Percentiles rank a stretch among this genome's conserved stretches.
These are phyloP conservation scores for Blastobasis adustella DNA, from an alignment of 2,888 invertebrate genomes.

Conservation along the genomic window DNA sequence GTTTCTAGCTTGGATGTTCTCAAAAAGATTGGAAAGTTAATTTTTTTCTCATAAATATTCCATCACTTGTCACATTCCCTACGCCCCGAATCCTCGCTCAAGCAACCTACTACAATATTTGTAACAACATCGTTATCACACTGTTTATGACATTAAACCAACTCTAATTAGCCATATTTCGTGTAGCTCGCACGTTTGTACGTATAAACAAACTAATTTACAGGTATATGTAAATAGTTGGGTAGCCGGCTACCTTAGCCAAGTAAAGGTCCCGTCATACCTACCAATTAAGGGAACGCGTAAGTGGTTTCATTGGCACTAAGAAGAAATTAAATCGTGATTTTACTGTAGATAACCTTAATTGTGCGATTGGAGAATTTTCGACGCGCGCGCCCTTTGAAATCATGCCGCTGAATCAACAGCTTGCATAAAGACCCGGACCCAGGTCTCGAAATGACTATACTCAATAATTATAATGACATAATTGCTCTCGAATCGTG, in stretches of 20 bases:
- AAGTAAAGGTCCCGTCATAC: constrained; percentile 18
- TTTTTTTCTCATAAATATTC: too few relatives aligned
- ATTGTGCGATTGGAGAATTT: constrained; percentile 42
- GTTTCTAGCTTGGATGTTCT: too few relatives aligned
- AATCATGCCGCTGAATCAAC: too few relatives aligned
- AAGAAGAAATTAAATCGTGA: constrained; percentile 53
- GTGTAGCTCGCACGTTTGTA: constrained; percentile 30
- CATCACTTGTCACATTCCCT: too few relatives aligned
- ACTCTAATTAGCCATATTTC: constrained; percentile 30
- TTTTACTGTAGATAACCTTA: constrained; percentile 59
- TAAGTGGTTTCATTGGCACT: constrained; percentile 49
- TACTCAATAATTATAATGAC: constrained; percentile 35
- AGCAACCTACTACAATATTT: background rate
- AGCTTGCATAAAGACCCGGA: too few relatives aligned
- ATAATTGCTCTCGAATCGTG: constrained; percentile 30
- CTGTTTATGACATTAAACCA: constrained; percentile 25
- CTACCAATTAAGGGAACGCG: constrained; percentile 49
- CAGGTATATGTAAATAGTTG: constrained; percentile 12
- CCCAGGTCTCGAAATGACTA: background rate
- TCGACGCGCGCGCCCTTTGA: constrained; percentile 25
- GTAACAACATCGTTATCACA: constrained; percentile 18
- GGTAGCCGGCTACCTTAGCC: constrained; percentile 8
- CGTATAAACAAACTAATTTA: constrained; percentile 17
- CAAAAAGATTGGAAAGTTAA: too few relatives aligned
- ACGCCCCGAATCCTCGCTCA: too few relatives aligned